Evolutionary conservation across 2,888 invertebrate genomes (phyloP), one percentile per base, ranked within the genome.

Genomic region (Chalcis sispes): DNA sequence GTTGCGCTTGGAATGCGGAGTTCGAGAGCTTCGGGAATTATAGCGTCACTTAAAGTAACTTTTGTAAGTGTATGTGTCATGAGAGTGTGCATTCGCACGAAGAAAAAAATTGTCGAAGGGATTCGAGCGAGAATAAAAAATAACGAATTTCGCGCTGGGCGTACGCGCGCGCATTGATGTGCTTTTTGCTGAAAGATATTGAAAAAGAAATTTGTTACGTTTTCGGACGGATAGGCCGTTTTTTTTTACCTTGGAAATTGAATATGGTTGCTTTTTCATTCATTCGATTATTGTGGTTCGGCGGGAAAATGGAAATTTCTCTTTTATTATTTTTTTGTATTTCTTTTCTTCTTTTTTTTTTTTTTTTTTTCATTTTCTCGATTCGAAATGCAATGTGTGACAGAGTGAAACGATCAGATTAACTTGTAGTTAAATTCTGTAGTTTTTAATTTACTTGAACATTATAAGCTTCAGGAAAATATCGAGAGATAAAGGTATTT

Each of bases 191-290:
- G 46, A 27, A 18, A 23, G 27, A 62, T 25, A 46, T 62, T 62
- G 46, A 62, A 62, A 62, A 62, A 42, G n/a, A n/a, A n/a, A n/a
- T n/a, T n/a, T n/a, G 46, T 36, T 65, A 27, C 50, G 20, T 65
- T 50, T 50, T 50, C 15, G 32, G 23, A 13, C 32, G 23, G 32
- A 13, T 13, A 42, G 15, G 8, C 15, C 15, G 8, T 4, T 13
- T n/a, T n/a, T 4, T 42, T 42, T 13, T 36, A 7, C 25, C 52
- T n/a, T 5, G 61, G 27, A 46, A 62, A 62, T 62, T 62, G 62
- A 62, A 46, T 62, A 46, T 32, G 27, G 27, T 46, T 27, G 62
- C 27, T 25, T 62, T 62, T 46, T 52, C 15, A 46, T 46, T n/a
- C 23, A 42, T 42, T 29, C 27, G 15, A 27, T 65, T 50, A 20